Evolutionary conservation across 2,113 vertebrate genomes (phyloP).

Genomic region (Lophura nycthemera): DNA sequence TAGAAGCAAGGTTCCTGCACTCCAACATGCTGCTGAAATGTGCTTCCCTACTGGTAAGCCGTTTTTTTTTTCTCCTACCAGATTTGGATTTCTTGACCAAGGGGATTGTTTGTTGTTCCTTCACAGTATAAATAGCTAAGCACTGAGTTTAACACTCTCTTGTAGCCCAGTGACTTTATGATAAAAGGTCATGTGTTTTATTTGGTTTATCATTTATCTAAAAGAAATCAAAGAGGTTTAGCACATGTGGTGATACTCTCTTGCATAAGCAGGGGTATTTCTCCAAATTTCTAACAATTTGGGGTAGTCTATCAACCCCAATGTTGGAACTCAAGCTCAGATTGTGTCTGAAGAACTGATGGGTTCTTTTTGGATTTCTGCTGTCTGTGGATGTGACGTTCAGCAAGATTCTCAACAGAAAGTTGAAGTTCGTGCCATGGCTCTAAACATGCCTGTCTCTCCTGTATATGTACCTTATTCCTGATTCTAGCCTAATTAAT

Average conservation of each 20-base stretch:
- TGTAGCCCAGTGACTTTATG: background rate
- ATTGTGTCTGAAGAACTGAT: background rate
- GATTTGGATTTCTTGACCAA: background rate
- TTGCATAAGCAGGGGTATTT: background rate
- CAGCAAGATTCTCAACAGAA: background rate
- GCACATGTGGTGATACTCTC: rapidly evolving
- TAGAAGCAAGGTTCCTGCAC: background rate
- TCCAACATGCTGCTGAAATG: background rate
- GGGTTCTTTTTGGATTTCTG: background rate
- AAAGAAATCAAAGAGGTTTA: background rate
- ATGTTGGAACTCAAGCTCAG: background rate
- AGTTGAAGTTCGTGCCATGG: background rate
- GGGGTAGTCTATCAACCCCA: background rate
- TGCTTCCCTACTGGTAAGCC: background rate
- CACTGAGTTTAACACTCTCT: background rate
- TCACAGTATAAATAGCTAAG: background rate
- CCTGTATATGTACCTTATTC: background rate
- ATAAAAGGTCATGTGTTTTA: background rate
- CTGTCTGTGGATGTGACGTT: background rate
- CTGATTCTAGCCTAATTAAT: background rate
- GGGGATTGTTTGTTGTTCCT: background rate
- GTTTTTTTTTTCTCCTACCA: background rate
- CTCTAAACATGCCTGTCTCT: background rate
- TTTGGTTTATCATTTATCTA: background rate
- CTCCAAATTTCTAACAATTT: background rate